These are phyloP conservation scores for Drosophila diplacantha DNA, from an alignment of 2,888 invertebrate species.

Conservation along the genomic window DNA sequence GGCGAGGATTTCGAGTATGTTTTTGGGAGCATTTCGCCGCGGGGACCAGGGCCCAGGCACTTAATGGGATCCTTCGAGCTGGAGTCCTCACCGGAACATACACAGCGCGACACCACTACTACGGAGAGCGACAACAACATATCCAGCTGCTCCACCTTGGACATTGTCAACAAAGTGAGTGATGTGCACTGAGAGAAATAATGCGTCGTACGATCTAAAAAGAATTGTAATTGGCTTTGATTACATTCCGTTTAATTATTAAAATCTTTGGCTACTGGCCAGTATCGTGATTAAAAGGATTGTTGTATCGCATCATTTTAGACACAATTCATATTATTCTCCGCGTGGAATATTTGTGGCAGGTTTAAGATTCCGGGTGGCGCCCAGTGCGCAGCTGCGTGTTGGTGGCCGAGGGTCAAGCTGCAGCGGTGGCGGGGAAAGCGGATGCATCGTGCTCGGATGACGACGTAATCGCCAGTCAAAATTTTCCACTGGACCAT, in stretches of 20 bases:
- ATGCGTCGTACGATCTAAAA: too few species aligned
- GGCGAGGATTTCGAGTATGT: slow-evolving; percentile 66
- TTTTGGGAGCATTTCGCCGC: slow-evolving; percentile 75
- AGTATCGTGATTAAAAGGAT: too few species aligned
- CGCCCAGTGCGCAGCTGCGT: slow-evolving; percentile 68
- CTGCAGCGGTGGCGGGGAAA: slow-evolving; percentile 46
- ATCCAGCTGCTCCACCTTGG: slow-evolving; percentile 77
- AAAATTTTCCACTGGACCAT: slow-evolving; percentile 51
- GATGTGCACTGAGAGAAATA: slow-evolving; percentile 12
- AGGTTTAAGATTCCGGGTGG: slow-evolving; percentile 14
- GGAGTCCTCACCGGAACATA: slow-evolving; percentile 71
- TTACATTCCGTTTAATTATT: rapidly evolving
- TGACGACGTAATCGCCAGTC: slow-evolving; percentile 66
- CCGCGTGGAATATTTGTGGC: slow-evolving; percentile 12
- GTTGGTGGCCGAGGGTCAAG: slow-evolving; percentile 51
- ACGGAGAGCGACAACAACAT: slow-evolving; percentile 77
- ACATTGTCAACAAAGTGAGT: slow-evolving; percentile 77
- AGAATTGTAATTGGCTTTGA: background rate
- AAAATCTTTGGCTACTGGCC: too few species aligned
- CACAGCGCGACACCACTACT: slow-evolving; percentile 74
- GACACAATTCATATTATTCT: background rate
- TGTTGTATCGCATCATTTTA: background rate
- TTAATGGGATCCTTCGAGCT: slow-evolving; percentile 49
- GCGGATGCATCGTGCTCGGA: slow-evolving; percentile 42
- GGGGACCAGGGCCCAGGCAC: slow-evolving; percentile 54